These are phyloP conservation scores for Agonum fuliginosum DNA, from an alignment of 2,888 invertebrate genomes.

Conservation along the genomic window DNA sequence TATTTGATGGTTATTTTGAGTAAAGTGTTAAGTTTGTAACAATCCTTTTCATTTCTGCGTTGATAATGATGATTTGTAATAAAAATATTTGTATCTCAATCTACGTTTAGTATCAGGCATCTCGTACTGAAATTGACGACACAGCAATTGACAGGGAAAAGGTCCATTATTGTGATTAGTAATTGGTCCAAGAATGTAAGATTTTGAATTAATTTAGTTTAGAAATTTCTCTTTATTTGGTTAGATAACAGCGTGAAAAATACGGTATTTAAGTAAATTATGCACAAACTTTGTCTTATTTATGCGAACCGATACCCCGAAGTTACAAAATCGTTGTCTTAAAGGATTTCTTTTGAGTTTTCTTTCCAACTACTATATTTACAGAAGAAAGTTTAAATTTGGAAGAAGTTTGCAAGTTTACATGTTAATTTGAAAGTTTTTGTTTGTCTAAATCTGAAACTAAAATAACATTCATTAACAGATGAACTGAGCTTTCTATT, in stretches of 20 bases:
- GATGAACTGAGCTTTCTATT: no score
- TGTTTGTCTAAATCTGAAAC: neutral
- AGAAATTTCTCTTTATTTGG: neutral
- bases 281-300: constrained; percentile 24
- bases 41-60: no score
- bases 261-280: constrained; percentile 20
- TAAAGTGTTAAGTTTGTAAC: no score
- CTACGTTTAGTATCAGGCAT: no score
- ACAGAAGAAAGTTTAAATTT: neutral
- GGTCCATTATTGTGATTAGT: no score
- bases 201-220: no score
- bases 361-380: neutral
- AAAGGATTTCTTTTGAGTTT: neutral
- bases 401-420: neutral
- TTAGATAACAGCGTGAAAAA: neutral
- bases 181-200: no score
- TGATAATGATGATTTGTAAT: no score
- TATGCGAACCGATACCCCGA: constrained; percentile 15
- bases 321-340: neutral
- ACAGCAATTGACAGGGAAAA: no score
- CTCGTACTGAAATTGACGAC: no score
- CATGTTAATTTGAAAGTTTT: neutral
- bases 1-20: no score
- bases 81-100: no score
- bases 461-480: neutral